phyloP scores from a whole-genome alignment of 2,888 invertebrate genomes.

The Caenorhabditis sp. region DNA sequence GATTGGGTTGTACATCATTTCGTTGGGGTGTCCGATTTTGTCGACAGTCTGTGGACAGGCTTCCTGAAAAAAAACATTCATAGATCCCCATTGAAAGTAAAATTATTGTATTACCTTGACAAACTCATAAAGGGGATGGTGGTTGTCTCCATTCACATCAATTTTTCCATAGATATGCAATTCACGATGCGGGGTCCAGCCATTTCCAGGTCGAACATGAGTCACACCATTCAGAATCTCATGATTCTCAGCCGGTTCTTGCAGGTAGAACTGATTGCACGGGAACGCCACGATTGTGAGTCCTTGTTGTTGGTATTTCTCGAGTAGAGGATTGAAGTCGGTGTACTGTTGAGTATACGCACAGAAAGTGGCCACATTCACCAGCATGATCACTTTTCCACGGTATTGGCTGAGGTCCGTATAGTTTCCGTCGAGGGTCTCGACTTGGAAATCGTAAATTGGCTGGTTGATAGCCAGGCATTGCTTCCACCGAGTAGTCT shows the following conservation, averaged over 20 bases:
- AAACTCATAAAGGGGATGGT: conserved; percentile 79
- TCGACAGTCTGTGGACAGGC: conserved; percentile 78
- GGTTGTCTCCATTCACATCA: conserved; percentile 78
- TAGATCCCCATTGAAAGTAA: too few relatives aligned
- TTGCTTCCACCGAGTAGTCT: conserved; percentile 76
- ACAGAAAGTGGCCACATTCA: conserved; percentile 79
- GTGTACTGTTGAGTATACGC: conserved; percentile 79
- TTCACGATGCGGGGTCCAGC: conserved; percentile 77
- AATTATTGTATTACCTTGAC: conserved; percentile 78
- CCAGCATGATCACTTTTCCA: conserved; percentile 75
- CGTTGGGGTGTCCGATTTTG: conserved; percentile 76
- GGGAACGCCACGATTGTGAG: conserved; percentile 78
- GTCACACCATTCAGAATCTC: conserved; percentile 77
- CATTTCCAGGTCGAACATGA: conserved; percentile 78
- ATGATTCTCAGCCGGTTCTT: conserved; percentile 79
- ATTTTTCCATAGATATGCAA: conserved; percentile 79
- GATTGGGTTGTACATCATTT: conserved; percentile 78
- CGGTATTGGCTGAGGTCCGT: conserved; percentile 76
- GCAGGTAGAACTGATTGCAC: conserved; percentile 79
- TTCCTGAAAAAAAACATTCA: conserved; percentile 76
- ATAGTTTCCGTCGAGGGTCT: conserved; percentile 76
- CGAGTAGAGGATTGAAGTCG: conserved; percentile 79
- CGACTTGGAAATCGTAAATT: conserved; percentile 77
- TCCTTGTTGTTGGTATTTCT: conserved; percentile 71
- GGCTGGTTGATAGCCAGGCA: conserved; percentile 72